Percentiles rank a stretch among this genome's conserved stretches.
Conservation (phyloP, 2,797 vertebrate species). For the Tangara arthus region DNA sequence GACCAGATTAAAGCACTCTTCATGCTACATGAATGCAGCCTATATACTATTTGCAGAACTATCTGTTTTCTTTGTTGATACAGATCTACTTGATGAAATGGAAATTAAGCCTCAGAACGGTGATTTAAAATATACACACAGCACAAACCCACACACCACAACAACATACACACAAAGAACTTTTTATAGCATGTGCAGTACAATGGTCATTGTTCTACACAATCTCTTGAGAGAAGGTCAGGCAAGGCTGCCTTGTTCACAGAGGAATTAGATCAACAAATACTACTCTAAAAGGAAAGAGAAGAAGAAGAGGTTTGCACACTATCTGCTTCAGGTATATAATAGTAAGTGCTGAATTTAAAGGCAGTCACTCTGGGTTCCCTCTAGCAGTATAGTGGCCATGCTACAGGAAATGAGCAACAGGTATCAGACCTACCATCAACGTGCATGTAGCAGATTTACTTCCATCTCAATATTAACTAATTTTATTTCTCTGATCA, state of each 20-base stretch:
- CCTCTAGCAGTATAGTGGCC: background rate
- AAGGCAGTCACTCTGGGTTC: background rate
- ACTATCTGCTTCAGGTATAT: background rate
- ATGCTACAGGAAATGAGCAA: background rate
- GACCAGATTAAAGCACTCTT: background rate
- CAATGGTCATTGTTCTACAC: background rate
- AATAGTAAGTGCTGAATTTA: background rate
- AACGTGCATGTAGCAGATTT: background rate
- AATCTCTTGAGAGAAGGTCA: background rate
- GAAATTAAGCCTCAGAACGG: background rate
- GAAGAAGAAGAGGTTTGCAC: background rate
- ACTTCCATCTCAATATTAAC: background rate
- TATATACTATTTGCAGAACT: background rate
- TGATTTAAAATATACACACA: background rate
- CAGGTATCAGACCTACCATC: background rate
- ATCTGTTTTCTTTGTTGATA: background rate
- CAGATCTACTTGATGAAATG: background rate
- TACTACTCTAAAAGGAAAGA: background rate
- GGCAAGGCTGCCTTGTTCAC: background rate
- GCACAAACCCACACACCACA: background rate
- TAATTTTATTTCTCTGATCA: background rate
- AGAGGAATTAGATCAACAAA: background rate
- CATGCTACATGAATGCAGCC: background rate
- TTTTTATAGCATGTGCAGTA: background rate
- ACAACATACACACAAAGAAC: background rate